Evolutionary conservation across 2,797 vertebrate species (phyloP).

Genomic region (Rhadinocentrus ornatus): DNA sequence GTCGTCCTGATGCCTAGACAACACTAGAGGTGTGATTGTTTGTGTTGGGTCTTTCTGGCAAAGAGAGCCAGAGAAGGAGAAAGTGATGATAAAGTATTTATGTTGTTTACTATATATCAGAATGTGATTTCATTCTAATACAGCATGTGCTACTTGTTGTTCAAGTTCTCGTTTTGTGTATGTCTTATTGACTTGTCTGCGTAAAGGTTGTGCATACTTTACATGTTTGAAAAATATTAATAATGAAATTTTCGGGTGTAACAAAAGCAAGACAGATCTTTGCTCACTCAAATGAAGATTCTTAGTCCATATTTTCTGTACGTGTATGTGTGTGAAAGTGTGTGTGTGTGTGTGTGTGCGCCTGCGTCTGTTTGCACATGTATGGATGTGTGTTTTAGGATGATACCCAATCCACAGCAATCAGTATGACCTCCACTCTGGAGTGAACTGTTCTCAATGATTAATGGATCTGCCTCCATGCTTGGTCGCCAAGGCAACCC

Average conservation of each 20-base stretch:
- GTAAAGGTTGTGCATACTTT: slow-evolving; percentile 10
- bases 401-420: slow-evolving; percentile 99
- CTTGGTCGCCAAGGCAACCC: slow-evolving; percentile 96
- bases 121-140: slow-evolving; percentile 8
- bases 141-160: neutral
- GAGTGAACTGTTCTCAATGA: slow-evolving; percentile 97
- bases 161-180: slow-evolving; percentile 1
- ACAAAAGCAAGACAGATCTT: slow-evolving; percentile 86
- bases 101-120: neutral
- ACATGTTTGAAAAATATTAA: neutral
- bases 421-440: slow-evolving; percentile 99
- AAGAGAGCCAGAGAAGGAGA: slow-evolving; percentile 32
- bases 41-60: slow-evolving; percentile 9
- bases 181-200: neutral
- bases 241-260: slow-evolving; percentile 21
- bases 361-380: slow-evolving; percentile 40
- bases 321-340: slow-evolving; percentile 78
- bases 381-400: slow-evolving; percentile 81
- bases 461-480: slow-evolving; percentile 99
- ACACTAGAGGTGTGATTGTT: slow-evolving; percentile 78
- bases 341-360: no score
- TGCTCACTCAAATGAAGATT: slow-evolving; percentile 94
- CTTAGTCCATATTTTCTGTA: slow-evolving; percentile 9
- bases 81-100: slow-evolving; percentile 27
- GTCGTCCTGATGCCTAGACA: slow-evolving; percentile 89